These are phyloP conservation scores for Illadopsis cleaveri DNA, from an alignment of 2,113 vertebrate species.

Conservation along the genomic window DNA sequence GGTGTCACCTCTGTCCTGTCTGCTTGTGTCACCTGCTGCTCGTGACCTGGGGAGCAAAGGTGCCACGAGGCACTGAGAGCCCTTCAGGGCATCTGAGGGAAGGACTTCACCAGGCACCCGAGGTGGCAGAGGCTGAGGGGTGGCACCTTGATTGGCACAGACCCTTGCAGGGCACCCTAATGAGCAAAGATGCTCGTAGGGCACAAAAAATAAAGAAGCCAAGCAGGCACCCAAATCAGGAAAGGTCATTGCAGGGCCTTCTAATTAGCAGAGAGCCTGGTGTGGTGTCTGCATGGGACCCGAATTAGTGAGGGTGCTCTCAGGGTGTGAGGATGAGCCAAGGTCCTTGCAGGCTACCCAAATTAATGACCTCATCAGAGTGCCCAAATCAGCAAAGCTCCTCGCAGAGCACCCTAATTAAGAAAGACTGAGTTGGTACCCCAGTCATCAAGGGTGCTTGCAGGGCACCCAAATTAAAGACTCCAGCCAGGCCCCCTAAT, in stretches of 20 bases:
- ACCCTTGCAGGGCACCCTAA: not conserved
- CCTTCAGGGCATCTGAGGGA: not conserved
- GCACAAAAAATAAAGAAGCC: not conserved
- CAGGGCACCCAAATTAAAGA: not conserved
- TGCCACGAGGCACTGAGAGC: not conserved
- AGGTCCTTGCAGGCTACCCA: not conserved
- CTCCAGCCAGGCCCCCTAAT: not conserved
- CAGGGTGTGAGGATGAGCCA: rapidly evolving
- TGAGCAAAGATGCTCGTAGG: not conserved
- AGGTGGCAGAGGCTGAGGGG: not conserved
- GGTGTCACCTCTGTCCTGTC: not conserved
- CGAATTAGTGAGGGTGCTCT: rapidly evolving
- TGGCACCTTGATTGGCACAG: not conserved
- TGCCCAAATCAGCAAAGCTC: not conserved
- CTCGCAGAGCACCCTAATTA: not conserved
- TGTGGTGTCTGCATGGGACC: not conserved
- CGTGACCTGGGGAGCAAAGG: rapidly evolving
- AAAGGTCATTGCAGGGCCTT: not conserved
- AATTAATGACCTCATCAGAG: not conserved
- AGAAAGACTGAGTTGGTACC: not conserved
- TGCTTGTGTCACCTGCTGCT: not conserved
- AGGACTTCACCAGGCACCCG: not conserved
- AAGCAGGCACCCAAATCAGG: not conserved
- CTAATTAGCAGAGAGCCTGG: not conserved
- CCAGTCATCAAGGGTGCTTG: rapidly evolving